A percentile compares a stretch with the other conserved stretches of the same genome.
Conservation (phyloP, 2,888 invertebrate species). For the Dryobota labecula region DNA sequence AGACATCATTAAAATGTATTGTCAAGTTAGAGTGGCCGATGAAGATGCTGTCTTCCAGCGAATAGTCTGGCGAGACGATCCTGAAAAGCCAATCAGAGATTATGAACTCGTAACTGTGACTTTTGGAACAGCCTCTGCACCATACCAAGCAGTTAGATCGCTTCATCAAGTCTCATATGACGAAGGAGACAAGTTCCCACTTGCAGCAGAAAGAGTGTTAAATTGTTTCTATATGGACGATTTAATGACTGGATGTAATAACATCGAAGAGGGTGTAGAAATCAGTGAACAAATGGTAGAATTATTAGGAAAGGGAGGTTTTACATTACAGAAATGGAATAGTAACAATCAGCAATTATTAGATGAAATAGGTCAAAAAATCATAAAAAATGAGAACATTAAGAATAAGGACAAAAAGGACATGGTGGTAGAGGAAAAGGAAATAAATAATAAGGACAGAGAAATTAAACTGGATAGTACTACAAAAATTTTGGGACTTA, state of each 20-base stretch:
- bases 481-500: too few relatives aligned
- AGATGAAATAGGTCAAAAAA: conserved; percentile 5
- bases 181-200: too few relatives aligned
- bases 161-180: too few relatives aligned
- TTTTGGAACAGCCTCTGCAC: conserved; percentile 10
- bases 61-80: conserved; percentile 21
- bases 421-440: not conserved
- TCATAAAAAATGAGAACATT: not conserved
- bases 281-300: conserved; percentile 25
- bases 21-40: conserved; percentile 17
- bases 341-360: conserved; percentile 23
- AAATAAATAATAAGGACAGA: not conserved
- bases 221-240: too few relatives aligned
- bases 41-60: conserved; percentile 17
- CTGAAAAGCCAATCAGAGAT: not conserved
- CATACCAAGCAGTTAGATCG: too few relatives aligned
- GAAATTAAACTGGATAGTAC: not conserved
- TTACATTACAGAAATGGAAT: conserved; percentile 12
- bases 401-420: not conserved
- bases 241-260: not conserved
- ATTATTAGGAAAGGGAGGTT: conserved; percentile 29
- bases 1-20: conserved; percentile 32
- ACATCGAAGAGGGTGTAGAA: conserved; percentile 20
- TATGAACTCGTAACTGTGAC: not conserved
- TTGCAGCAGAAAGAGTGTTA: too few relatives aligned